Base-by-base conservation (phyloP, 2,113 vertebrate genomes). In the Pelecanoides urinatrix region DNA sequence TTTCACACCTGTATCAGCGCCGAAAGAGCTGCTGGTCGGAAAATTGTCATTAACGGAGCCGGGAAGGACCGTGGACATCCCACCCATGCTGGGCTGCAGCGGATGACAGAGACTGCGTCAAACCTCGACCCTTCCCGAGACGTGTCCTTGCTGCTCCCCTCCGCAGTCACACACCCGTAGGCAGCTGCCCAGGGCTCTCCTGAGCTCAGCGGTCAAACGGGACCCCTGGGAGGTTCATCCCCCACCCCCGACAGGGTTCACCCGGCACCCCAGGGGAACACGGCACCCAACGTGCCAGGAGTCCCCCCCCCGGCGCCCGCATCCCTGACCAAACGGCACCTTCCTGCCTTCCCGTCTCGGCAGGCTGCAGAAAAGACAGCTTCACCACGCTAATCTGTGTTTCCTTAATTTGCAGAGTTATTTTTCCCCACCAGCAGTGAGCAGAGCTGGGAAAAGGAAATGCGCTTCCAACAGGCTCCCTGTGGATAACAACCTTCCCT, bases 271-370 rank as follows among this genome's bases (percentile, higher is more conserved):
- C 32, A 23, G 38, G 23, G 40, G 38, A 29, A n/a, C 50, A 6
- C 3, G 1, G 23, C 2, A 0, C 50, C 44, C 68, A 19, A 1
- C 0, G 8, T 23, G 9, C 66, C 8, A 1, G 23, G 52, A 23
- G 26, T 16, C 38, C 22, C 2, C 15, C 15, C 52, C 13, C 9
- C 3, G 3, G 13, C 2, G 0, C 32, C 40, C 1, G 1, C 36
- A 22, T 13, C 34, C 72, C 13, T 4, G 7, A 10, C 14, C 52
- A 16, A 16, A 36, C 5, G 2, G 2, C 25, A 22, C 47, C 56
- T 25, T 23, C 44, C 80, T 34, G 13, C 34, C 62, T 34, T 14
- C 15, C 62, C 49, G 1, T 7, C 74, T 16, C 4, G 1, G 7
- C 59, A 13, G 47, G 25, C 52, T 38, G 49, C 47, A 25, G 62